Evolutionary conservation across 2,888 invertebrate genomes (phyloP), one percentile per base, ranked within the genome.

Genomic region (Lissocephala sabroskyi): DNA sequence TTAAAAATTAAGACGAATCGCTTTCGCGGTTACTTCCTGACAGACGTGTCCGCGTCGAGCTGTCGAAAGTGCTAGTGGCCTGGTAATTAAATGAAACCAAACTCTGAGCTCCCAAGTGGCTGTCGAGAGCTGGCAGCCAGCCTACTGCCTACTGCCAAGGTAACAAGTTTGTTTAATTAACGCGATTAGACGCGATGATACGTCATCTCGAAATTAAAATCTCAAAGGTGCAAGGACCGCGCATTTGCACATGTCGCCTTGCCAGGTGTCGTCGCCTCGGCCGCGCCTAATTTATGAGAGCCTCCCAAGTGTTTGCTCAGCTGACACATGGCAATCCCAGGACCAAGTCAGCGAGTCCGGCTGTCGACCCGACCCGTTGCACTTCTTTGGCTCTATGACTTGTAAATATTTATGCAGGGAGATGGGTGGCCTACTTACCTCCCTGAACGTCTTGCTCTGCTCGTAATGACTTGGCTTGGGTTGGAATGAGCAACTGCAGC

Each of bases 321-420:
- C 23, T 23, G 23, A 23, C 23, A 5, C 4, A 23, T 7, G 23
- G 23, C 23, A 3, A 5, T 23, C 4, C 23, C 23, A 23, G 23
- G 23, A n/a, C n/a, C n/a, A n/a, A n/a, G n/a, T n/a, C n/a, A n/a
- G n/a, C n/a, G n/a, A n/a, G n/a, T n/a, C n/a, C n/a, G n/a, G n/a
- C n/a, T n/a, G n/a, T n/a, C 23, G 7, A 23, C 23, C 4, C 4
- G 7, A 23, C 23, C 7, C 7, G 23, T 23, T 23, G 23, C 7
- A 3, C 23, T 55, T 32, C 45, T 52, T 59, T 51, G 70, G 7
- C 4, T 23, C 62, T 78, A 67, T 54, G 45, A 55, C 70, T 65
- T 76, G 71, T 76, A 71, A 71, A 71, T 79, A 79, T 79, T 79
- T 71, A 71, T 76, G 74, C 77, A 62, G n/a, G n/a, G n/a, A n/a